Base-by-base conservation (phyloP, 92 coral and sea anemone genomes). In the Actinostola sp. region DNA sequence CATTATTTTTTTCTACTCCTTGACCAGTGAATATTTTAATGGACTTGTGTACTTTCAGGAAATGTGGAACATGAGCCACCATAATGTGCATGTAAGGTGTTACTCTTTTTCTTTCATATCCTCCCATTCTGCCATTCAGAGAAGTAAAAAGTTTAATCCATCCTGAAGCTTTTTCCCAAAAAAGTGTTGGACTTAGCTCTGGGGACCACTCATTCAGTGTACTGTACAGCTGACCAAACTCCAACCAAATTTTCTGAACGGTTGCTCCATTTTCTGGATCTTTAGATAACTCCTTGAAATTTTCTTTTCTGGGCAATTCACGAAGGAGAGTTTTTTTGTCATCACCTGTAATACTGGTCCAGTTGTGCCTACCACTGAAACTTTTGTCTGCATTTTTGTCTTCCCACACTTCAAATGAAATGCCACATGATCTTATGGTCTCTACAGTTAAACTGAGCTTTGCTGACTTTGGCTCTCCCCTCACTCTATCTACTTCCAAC, bases 11-110 rank as follows among this genome's bases (percentile, higher is more conserved):
- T 51, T 79, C 86, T 0, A 79, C 82, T 10, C 76, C 89, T 48
- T 84, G 89, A 10, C 85, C 85, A 13, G 89, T 85, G 43, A 74
- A 81, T 26, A 61, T 42, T 27, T 81, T 81, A 4, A 81, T 59
- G 30, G 80, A 43, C 51, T 61, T 50, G 53, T 70, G 59, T 24
- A 50, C 11, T 63, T 76, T 21, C 1, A 86, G 54, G 33, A 86
- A 86, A 55, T 57, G 70, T 31, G 88, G 92, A 32, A 87, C 67
- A 45, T 82, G 85, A 35, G 63, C 74, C 8, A 63, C 78, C 80
- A 77, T 42, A 25, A 82, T 77, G 50, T 72, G 85, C 72, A 71
- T 78, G 61, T 83, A 83, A 0, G 85, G 92, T 9, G 88, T 87
- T 2, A 87, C 78, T n/a, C 85, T 65, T n/a, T 27, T 34, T 39